Base-by-base conservation (phyloP, 1,140 invertebrate species). In the Luehdorfia chinensis region DNA sequence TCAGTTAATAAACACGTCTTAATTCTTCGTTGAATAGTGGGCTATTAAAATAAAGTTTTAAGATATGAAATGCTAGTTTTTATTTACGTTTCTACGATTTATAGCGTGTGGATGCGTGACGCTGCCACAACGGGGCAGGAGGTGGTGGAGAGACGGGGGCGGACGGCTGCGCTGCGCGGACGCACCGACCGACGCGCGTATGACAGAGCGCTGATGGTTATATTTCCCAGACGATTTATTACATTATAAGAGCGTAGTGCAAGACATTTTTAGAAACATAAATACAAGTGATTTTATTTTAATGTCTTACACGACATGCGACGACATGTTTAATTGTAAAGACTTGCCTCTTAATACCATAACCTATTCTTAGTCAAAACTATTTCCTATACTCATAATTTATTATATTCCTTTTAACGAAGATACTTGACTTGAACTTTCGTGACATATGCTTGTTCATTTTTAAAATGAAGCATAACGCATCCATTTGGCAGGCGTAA, bases 161-260 rank as follows among this genome's bases (percentile, higher is more conserved):
- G n/a, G n/a, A 47, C 45, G 32, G 55, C 34, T 53, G 44, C 55
- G 49, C 28, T 47, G 63, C 66, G 58, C 66, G 64, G 50, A 59
- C 65, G 59, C 72, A 58, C 52, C 65, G 53, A 12, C 31, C 59
- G 68, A 69, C 66, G 58, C 60, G 66, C 62, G 55, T 84, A 86
- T 86, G 81, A 86, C 81, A 72, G 48, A 60, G 60, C 64, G 79
- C 48, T 84, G 79, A 86, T 65, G 55, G 74, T 80, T 86, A 86
- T 86, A 86, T 86, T 83, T 83, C 81, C 75, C 75, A 83, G 68
- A 84, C 83, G 73, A 86, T 86, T 86, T 86, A 86, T 84, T 65
- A 65, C 71, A 73, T 79, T 83, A 83, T 84, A 86, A 84, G 79
- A 84, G 75, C 57, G 58, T 62, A 50, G 61, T 68, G 61, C 60